A percentile compares a stretch with the other conserved stretches of the same genome.
phyloP scores from a whole-genome alignment of 2,888 invertebrate species.

The Lumbricus terrestris region DNA sequence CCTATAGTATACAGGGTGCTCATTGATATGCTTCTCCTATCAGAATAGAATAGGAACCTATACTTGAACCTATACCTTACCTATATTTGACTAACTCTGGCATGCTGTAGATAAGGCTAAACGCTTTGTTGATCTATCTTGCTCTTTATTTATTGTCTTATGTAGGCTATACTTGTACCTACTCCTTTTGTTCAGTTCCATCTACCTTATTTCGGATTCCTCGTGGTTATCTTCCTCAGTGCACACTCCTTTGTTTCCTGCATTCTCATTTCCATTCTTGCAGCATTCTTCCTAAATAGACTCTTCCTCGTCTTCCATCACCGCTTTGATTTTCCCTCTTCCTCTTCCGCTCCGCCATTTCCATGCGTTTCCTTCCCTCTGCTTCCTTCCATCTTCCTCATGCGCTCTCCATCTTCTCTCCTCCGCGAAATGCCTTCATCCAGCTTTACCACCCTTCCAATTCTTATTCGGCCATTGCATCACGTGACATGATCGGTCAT shows the following conservation, averaged over 20 bases:
- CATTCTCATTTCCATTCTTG: background rate
- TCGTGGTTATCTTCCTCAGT: background rate
- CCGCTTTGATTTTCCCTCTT: background rate
- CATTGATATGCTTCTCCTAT: no score
- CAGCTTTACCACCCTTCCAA: background rate
- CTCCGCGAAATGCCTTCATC: background rate
- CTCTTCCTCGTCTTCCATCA: background rate
- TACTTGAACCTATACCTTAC: no score
- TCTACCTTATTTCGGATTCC: background rate
- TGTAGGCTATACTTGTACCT: background rate
- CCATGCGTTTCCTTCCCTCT: background rate
- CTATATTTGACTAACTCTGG: no score
- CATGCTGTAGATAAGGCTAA: no score
- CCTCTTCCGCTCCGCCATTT: background rate
- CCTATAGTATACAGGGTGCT: no score
- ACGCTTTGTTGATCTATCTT: background rate
- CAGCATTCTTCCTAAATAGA: background rate
- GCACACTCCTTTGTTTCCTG: background rate
- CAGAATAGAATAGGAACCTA: no score
- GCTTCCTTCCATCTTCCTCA: background rate
- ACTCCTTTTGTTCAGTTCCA: background rate
- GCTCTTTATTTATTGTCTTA: background rate
- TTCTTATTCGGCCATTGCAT: background rate
- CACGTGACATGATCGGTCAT: background rate
- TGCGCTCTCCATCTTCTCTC: no score